Base-by-base conservation (phyloP, 2,797 vertebrate genomes). In the Schizopygopsis malacanthus region DNA sequence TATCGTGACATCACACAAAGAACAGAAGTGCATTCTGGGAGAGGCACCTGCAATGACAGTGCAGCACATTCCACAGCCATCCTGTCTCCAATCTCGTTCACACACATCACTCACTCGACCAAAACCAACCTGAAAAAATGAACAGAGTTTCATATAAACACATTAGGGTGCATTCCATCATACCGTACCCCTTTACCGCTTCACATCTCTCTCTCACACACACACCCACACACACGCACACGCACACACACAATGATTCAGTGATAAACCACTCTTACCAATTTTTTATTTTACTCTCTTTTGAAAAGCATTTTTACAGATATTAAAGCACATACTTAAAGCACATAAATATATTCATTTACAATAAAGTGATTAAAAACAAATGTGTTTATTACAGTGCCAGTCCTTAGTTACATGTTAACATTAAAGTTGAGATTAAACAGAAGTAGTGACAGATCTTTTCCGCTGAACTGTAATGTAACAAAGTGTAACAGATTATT, bases 1-100 rank as follows among this genome's bases (percentile, higher is more conserved):
- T 89, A 88, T 90, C 84, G 81, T 89, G 79, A 88, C 85, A 89
- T 90, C 84, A 89, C 67, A 86, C 18, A 80, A 39, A 43, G 69
- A 82, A 81, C 13, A 83, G 59, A 9, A 65, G 50, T 72, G 70
- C 47, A 78, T 85, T 90, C 56, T 70, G 71, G 25, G 82, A 78
- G 81, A 88, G 85, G 79, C 85, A 90, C 86, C 89, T 87, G 84
- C 80, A 87, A 73, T 81, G 84, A 87, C 71, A 85, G 63, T 73
- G 50, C 82, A 81, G 54, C n/a, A 28, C 88, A 90, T 87, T 86
- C 82, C 87, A 69, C 83, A 89, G 87, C 79, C 87, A 81, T 69
- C 79, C 84, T 75, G 87, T 82, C 88, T 84, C 82, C 88, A 79
- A 69, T 54, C 67, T 80, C 39, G 7, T 28, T 69, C 84, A 47